A percentile compares a stretch with the other conserved stretches of the same genome.
Conservation (phyloP, 2,113 vertebrate species). For the Channa maculata region DNA sequence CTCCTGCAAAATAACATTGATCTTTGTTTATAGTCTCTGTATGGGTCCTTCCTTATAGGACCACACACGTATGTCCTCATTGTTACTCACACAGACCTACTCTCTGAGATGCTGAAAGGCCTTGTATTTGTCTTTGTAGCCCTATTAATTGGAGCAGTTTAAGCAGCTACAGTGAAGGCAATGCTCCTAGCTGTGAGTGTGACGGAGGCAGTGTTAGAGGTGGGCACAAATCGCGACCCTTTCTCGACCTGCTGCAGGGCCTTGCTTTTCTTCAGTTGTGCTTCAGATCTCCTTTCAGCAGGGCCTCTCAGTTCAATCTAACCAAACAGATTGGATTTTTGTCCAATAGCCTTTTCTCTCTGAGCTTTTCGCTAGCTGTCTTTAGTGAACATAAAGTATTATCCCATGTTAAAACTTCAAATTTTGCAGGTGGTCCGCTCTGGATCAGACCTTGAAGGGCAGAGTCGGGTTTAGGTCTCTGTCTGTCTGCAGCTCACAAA, state of each 20-base stretch:
- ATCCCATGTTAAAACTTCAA: conserved; percentile 42
- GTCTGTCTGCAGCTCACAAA: conserved; percentile 39
- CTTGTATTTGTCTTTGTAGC: conserved; percentile 57
- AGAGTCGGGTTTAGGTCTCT: conserved; percentile 50
- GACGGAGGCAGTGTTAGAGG: conserved; percentile 29
- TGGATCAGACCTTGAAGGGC: conserved; percentile 41
- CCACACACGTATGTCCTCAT: conserved; percentile 67
- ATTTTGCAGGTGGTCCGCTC: conserved; percentile 38
- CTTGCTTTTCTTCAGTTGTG: conserved; percentile 58
- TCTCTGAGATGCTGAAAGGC: conserved; percentile 46
- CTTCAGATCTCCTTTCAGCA: conserved; percentile 65
- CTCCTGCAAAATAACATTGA: conserved; percentile 75
- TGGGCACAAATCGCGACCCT: conserved; percentile 49
- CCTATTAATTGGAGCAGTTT: conserved; percentile 57
- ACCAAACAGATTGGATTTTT: conserved; percentile 70
- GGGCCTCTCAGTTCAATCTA: conserved; percentile 60
- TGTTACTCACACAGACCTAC: conserved; percentile 54
- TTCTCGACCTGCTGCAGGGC: conserved; percentile 36
- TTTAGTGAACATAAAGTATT: conserved; percentile 51
- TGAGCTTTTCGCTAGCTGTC: conserved; percentile 48
- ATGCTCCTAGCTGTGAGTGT: conserved; percentile 55
- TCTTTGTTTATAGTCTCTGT: conserved; percentile 79
- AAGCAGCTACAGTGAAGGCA: conserved; percentile 35
- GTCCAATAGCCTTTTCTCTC: conserved; percentile 45
- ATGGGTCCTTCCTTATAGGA: conserved; percentile 80